These are phyloP conservation scores for Ichneumon xanthorius DNA, from an alignment of 2,888 invertebrate species.

Conservation along the genomic window DNA sequence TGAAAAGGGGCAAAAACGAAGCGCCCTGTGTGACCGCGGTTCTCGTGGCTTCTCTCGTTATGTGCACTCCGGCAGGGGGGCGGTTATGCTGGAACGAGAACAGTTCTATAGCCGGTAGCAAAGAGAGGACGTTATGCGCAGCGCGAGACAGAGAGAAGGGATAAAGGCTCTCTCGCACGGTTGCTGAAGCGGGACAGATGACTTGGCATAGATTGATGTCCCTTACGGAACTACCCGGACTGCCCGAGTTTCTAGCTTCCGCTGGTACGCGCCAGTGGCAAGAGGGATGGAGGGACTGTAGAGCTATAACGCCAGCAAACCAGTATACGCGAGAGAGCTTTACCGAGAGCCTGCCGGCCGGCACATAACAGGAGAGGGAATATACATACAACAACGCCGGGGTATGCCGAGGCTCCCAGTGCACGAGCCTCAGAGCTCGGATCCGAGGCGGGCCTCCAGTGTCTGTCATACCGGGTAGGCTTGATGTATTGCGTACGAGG, in stretches of 20 bases:
- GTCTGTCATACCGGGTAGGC: slow-evolving; percentile 73
- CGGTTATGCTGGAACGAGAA: slow-evolving; percentile 41
- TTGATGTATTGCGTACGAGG: slow-evolving; percentile 76
- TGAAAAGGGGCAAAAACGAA: slow-evolving; percentile 53
- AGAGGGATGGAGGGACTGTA: neutral
- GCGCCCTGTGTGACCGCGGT: slow-evolving; percentile 43
- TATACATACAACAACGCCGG: slow-evolving; percentile 32
- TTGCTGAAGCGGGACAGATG: slow-evolving; percentile 52
- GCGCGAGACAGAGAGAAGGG: slow-evolving; percentile 26
- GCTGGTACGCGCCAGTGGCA: slow-evolving; percentile 51
- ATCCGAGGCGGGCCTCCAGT: slow-evolving; percentile 48
- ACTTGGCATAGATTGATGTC: slow-evolving; percentile 76
- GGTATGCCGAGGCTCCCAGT: slow-evolving; percentile 35
- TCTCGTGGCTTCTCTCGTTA: slow-evolving; percentile 40
- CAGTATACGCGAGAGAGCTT: slow-evolving; percentile 10
- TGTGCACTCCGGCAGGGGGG: neutral
- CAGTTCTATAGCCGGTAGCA: slow-evolving; percentile 39
- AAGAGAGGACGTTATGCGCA: slow-evolving; percentile 30
- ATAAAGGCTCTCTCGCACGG: slow-evolving; percentile 45
- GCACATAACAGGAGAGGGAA: slow-evolving; percentile 16
- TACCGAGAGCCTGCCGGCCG: slow-evolving; percentile 21
- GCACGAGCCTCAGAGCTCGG: slow-evolving; percentile 34
- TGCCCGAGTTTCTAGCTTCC: slow-evolving; percentile 68
- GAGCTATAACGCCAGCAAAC: neutral
- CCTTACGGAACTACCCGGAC: slow-evolving; percentile 52